These are phyloP conservation scores for Manacus vitellinus DNA, from an alignment of 2,113 vertebrate genomes.

Conservation along the genomic window DNA sequence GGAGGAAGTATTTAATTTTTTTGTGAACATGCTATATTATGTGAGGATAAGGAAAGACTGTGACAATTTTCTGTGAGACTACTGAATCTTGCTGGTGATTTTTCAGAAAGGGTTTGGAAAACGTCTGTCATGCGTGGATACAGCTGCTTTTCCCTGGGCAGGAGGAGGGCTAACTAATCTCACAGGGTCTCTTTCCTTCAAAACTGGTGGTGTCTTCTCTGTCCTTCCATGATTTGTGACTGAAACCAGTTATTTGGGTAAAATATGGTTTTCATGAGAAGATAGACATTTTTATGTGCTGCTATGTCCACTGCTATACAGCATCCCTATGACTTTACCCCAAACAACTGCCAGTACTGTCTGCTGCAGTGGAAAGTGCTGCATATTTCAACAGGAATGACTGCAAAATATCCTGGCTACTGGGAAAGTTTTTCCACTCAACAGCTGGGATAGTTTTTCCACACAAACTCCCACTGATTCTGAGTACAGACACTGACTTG, in stretches of 20 bases:
- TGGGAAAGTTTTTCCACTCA: background rate
- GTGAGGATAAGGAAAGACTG: background rate
- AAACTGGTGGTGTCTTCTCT: background rate
- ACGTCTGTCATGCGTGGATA: background rate
- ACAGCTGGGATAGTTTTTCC: background rate
- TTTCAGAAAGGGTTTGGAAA: background rate
- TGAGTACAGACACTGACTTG: background rate
- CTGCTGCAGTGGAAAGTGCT: background rate
- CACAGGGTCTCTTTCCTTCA: background rate
- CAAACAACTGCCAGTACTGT: background rate
- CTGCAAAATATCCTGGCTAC: background rate
- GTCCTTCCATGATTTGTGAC: background rate
- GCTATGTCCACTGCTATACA: background rate
- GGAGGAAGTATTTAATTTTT: background rate
- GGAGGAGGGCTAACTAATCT: background rate
- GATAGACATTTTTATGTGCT: background rate
- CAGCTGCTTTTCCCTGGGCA: background rate
- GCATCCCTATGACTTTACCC: background rate
- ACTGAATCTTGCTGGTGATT: background rate
- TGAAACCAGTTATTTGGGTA: background rate
- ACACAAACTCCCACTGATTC: background rate
- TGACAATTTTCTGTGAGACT: background rate
- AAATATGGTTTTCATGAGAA: background rate
- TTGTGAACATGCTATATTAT: background rate
- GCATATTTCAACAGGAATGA: background rate